phyloP scores from a whole-genome alignment of 37 sponge, comb jelly and placozoan genomes.

The Ephydatia muelleri region DNA sequence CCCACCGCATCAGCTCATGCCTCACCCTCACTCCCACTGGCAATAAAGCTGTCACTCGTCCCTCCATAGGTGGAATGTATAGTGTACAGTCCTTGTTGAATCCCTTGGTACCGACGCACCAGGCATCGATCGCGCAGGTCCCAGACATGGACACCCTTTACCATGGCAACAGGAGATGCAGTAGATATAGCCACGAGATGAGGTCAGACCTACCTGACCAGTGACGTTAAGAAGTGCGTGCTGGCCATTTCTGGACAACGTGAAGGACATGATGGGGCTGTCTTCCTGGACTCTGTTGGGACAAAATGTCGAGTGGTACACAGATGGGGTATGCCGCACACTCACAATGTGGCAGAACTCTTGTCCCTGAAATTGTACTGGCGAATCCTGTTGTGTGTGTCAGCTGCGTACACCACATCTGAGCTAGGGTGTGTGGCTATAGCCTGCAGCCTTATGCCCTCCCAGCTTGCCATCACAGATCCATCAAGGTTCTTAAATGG shows the following conservation, averaged over 20 bases:
- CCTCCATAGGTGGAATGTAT: conserved; percentile 96
- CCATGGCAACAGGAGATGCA: neutral
- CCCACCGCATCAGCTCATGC: neutral
- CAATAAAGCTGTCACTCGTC: conserved; percentile 80
- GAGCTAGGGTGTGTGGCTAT: conserved; percentile 72
- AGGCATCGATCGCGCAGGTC: conserved; percentile 81
- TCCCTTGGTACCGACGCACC: conserved; percentile 83
- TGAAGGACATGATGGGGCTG: conserved; percentile 87
- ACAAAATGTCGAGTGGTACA: neutral
- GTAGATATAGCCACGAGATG: neutral
- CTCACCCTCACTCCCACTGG: conserved; percentile 97
- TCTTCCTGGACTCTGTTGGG: conserved; percentile 75
- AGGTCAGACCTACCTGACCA: conserved; percentile 68
- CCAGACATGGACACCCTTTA: conserved; percentile 92
- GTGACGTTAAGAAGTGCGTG: conserved; percentile 90
- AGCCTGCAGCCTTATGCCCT: conserved; percentile 89
- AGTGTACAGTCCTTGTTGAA: conserved; percentile 84
- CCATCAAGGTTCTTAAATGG: conserved; percentile 61
- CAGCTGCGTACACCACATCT: conserved; percentile 87
- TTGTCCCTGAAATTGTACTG: conserved; percentile 89
- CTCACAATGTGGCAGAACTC: conserved; percentile 75
- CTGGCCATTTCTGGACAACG: conserved; percentile 80
- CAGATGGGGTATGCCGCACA: neutral
- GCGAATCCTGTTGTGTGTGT: conserved; percentile 88
- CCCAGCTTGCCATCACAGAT: conserved; percentile 81